phyloP scores from a whole-genome alignment of 2,797 vertebrate species.

The Molossus molossus region DNA sequence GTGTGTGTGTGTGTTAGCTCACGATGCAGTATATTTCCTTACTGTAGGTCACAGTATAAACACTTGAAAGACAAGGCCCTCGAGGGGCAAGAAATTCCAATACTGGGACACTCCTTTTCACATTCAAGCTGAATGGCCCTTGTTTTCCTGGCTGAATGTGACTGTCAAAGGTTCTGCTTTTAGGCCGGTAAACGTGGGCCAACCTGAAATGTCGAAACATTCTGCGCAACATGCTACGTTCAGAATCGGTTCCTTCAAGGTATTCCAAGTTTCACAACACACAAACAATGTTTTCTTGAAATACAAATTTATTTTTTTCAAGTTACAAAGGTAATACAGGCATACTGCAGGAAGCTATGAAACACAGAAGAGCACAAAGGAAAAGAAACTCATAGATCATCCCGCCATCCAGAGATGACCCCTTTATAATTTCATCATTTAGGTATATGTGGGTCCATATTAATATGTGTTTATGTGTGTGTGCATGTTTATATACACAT shows the following conservation, averaged over 20 bases:
- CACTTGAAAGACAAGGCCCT: not conserved
- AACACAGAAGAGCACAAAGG: slow-evolving; percentile 28
- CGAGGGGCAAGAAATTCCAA: not conserved
- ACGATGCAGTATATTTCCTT: not conserved
- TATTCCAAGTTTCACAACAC: slow-evolving; percentile 57
- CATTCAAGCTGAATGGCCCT: not conserved
- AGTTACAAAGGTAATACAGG: slow-evolving; percentile 63
- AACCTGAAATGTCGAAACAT: not conserved
- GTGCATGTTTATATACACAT: not conserved
- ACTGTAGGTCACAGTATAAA: not conserved
- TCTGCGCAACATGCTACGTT: not conserved
- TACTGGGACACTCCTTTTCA: not conserved
- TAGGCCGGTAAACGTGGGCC: not conserved
- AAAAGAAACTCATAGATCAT: slow-evolving; percentile 19
- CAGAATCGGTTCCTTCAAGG: not conserved
- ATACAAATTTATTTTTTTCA: slow-evolving; percentile 70
- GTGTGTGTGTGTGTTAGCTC: not conserved
- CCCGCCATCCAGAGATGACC: not conserved
- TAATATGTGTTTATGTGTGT: not conserved
- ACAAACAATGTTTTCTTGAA: not conserved
- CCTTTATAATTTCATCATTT: slow-evolving; percentile 47
- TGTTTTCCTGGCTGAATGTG: not conserved
- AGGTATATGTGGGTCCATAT: not conserved
- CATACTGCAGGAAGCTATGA: slow-evolving; percentile 36
- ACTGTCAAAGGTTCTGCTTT: not conserved